phyloP scores from a whole-genome alignment of 1,140 invertebrate species.

The Formica exsecta region DNA sequence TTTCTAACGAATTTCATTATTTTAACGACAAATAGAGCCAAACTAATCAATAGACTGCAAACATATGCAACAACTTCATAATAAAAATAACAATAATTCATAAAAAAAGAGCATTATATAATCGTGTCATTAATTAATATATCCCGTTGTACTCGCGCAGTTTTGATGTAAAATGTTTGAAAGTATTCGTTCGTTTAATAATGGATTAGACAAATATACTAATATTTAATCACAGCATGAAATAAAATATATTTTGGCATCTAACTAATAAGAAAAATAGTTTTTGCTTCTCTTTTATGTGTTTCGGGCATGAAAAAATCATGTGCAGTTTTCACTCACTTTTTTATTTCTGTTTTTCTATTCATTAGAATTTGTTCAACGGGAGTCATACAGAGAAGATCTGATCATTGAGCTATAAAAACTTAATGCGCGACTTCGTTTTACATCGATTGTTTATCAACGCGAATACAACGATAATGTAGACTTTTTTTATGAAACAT shows the following conservation, averaged over 20 bases:
- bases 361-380: conserved; percentile 82
- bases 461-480: conserved; percentile 18
- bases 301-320: conserved; percentile 47
- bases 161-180: conserved; percentile 1
- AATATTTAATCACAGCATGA: conserved; percentile 18
- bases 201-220: conserved; percentile 25
- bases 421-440: conserved; percentile 39
- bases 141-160: conserved; percentile 5
- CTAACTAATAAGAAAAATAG: conserved; percentile 31
- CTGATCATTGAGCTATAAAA: conserved; percentile 77
- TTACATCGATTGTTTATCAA: conserved; percentile 49
- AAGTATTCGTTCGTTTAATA: conserved; percentile 1
- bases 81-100: conserved; percentile 30
- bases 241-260: conserved; percentile 22
- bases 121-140: conserved; percentile 17
- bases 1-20: conserved; percentile 1
- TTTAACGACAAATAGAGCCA: conserved; percentile 8
- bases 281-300: background rate
- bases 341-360: conserved; percentile 72
- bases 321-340: conserved; percentile 56
- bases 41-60: conserved; percentile 30
- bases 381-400: conserved; percentile 80
- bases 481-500: background rate
- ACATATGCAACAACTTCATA: conserved; percentile 33
- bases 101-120: conserved; percentile 21